phyloP scores from a whole-genome alignment of 2,797 vertebrate genomes.

The Neopelma chrysocephalum region DNA sequence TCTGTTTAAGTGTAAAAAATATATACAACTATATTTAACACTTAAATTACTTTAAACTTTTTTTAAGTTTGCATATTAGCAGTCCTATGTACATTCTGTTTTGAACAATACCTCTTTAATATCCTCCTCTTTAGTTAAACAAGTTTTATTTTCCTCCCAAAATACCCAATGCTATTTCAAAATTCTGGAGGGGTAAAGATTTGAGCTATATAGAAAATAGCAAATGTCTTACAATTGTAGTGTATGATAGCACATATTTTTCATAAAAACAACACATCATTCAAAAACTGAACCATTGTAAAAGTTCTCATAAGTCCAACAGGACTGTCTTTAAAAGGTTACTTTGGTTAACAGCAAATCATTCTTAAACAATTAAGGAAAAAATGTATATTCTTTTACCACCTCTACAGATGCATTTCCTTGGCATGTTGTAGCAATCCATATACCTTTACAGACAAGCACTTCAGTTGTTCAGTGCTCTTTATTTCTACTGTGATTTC shows the following conservation, averaged over 20 bases:
- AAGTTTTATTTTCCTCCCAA: slow-evolving; percentile 57
- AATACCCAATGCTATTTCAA: slow-evolving; percentile 66
- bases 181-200: slow-evolving; percentile 45
- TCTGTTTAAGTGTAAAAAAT: slow-evolving; percentile 71
- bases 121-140: slow-evolving; percentile 41
- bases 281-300: slow-evolving; percentile 39
- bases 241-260: neutral
- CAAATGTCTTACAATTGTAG: slow-evolving; percentile 42
- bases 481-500: neutral
- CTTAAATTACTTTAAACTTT: slow-evolving; percentile 77
- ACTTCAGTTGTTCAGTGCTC: neutral
- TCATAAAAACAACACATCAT: slow-evolving; percentile 33
- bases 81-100: slow-evolving; percentile 74
- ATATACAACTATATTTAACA: slow-evolving; percentile 79
- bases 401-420: slow-evolving; percentile 49
- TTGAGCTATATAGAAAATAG: slow-evolving; percentile 57
- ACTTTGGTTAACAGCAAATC: slow-evolving; percentile 77
- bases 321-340: slow-evolving; percentile 52
- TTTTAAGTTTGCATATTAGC: slow-evolving; percentile 52
- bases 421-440: slow-evolving; percentile 10
- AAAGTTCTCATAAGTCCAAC: neutral
- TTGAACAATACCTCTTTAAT: slow-evolving; percentile 70
- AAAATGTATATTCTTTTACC: slow-evolving; percentile 38
- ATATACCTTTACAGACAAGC: neutral
- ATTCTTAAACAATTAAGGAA: slow-evolving; percentile 46